These are phyloP conservation scores for Microhierax caerulescens DNA, from an alignment of 2,797 vertebrate species.

Conservation along the genomic window DNA sequence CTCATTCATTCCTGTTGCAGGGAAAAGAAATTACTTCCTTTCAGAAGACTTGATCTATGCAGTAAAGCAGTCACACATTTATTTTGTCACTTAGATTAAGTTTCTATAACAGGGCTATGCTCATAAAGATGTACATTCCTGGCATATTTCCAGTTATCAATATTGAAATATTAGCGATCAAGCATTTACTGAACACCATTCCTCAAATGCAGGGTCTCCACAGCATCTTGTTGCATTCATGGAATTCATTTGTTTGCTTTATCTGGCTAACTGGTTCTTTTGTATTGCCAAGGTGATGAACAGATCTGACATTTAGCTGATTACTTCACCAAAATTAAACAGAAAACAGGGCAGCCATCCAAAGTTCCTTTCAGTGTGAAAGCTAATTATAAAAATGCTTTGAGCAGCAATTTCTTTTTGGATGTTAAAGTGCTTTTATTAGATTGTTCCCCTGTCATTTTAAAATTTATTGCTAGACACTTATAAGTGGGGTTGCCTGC, in stretches of 20 bases:
- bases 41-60: neutral
- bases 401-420: slow-evolving; percentile 75
- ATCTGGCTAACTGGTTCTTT: slow-evolving; percentile 26
- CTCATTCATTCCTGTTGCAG: neutral
- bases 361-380: slow-evolving; percentile 71
- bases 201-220: slow-evolving; percentile 56
- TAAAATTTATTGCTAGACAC: slow-evolving; percentile 69
- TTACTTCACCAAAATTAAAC: slow-evolving; percentile 65
- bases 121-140: neutral
- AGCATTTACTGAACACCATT: slow-evolving; percentile 5
- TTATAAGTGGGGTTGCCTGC: slow-evolving; percentile 50
- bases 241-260: slow-evolving; percentile 44
- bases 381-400: slow-evolving; percentile 82
- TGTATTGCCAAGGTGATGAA: slow-evolving; percentile 60
- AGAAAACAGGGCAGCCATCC: slow-evolving; percentile 70
- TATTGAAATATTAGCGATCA: slow-evolving; percentile 4
- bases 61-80: neutral
- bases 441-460: slow-evolving; percentile 77
- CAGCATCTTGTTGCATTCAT: slow-evolving; percentile 41
- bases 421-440: slow-evolving; percentile 78
- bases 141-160: slow-evolving; percentile 13
- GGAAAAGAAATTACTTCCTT: neutral
- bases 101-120: neutral
- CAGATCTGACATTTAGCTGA: slow-evolving; percentile 58
- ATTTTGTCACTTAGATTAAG: neutral